Evolutionary conservation across 2,888 invertebrate species (phyloP).

Genomic region (Slavum lentiscoides): DNA sequence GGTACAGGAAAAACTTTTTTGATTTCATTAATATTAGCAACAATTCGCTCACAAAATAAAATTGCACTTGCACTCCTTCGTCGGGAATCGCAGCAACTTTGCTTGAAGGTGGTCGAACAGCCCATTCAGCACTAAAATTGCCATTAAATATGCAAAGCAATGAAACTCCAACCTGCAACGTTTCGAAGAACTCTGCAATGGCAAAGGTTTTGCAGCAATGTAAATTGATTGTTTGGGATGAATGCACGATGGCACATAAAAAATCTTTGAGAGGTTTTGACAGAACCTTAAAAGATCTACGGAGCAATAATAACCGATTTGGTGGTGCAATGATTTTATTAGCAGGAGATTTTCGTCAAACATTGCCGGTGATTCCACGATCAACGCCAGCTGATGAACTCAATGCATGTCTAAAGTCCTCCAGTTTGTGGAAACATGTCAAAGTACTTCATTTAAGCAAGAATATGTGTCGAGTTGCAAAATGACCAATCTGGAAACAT

Average conservation of each 20-base stretch:
- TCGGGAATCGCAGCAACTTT: no score
- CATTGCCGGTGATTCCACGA: slow-evolving; percentile 57
- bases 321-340: no score
- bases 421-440: slow-evolving; percentile 52
- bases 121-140: no score
- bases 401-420: slow-evolving; percentile 51
- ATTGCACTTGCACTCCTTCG: no score
- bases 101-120: no score
- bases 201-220: slow-evolving; percentile 56
- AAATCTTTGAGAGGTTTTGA: slow-evolving; percentile 55
- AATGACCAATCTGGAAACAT: no score
- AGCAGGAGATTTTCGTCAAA: slow-evolving; percentile 58
- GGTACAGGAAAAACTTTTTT: no score
- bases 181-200: slow-evolving; percentile 20
- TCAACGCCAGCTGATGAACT: slow-evolving; percentile 46
- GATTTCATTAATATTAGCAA: no score
- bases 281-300: slow-evolving; percentile 54
- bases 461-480: slow-evolving; percentile 20
- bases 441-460: slow-evolving; percentile 51
- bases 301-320: slow-evolving; percentile 1
- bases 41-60: no score
- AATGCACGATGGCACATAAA: slow-evolving; percentile 57
- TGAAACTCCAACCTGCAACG: no score
- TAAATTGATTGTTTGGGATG: slow-evolving; percentile 57
- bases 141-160: no score